phyloP scores from a whole-genome alignment of 1,140 invertebrate genomes.

The Lordiphosa collinella region DNA sequence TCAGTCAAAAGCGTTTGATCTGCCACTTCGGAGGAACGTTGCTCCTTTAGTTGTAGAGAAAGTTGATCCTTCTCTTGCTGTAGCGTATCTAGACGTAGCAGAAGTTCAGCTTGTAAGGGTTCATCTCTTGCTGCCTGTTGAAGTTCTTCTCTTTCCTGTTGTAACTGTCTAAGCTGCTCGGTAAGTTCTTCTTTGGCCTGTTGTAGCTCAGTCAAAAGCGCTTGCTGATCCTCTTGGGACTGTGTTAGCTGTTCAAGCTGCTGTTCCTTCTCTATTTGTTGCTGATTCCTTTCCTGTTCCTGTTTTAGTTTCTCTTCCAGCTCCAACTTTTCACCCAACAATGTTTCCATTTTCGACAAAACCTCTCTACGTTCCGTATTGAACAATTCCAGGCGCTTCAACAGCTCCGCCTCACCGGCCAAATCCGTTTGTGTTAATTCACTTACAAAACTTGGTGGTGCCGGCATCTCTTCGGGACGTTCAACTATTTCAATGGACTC shows the following conservation, averaged over 20 bases:
- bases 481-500: conserved; percentile 87
- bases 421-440: conserved; percentile 75
- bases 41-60: conserved; percentile 46
- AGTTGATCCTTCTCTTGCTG: conserved; percentile 12
- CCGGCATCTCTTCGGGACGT: conserved; percentile 83
- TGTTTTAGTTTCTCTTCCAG: conserved; percentile 81
- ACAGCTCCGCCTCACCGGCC: conserved; percentile 80
- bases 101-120: neutral
- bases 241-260: no score
- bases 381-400: conserved; percentile 81
- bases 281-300: no score
- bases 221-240: no score
- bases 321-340: conserved; percentile 82
- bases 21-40: conserved; percentile 69
- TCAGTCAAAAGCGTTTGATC: no score
- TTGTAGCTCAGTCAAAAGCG: no score
- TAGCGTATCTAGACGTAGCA: no score
- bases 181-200: no score
- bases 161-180: no score
- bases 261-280: no score
- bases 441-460: conserved; percentile 80
- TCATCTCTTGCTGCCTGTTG: conserved; percentile 28
- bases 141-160: conserved; percentile 55
- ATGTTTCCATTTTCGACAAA: conserved; percentile 51
- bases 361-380: conserved; percentile 84